Conservation (phyloP, 2,113 vertebrate species). For the Anas platyrhynchos region DNA sequence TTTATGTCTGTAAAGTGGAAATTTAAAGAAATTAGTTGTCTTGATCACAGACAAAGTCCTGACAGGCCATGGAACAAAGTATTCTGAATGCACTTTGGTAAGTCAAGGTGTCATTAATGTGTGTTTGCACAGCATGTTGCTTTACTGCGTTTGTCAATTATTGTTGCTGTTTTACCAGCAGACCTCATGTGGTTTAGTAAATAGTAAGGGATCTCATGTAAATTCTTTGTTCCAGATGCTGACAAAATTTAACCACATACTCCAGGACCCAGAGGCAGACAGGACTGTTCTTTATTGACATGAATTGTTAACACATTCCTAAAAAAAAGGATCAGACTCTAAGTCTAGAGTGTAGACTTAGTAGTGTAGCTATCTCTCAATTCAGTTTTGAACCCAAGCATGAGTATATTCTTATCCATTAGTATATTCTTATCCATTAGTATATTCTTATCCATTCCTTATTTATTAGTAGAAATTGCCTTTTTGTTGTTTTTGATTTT, state of each 20-base stretch:
- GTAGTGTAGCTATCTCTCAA: not conserved
- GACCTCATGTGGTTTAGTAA: not conserved
- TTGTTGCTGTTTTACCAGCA: not conserved
- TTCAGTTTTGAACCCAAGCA: not conserved
- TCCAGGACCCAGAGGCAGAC: not conserved
- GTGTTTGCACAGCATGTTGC: not conserved
- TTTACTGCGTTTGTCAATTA: not conserved
- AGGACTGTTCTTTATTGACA: no score
- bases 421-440: not conserved
- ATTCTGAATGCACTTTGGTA: not conserved
- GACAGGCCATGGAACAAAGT: not conserved
- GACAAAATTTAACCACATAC: not conserved
- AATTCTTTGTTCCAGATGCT: not conserved
- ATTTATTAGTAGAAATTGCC: not conserved
- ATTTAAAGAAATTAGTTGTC: not conserved
- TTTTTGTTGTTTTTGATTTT: not conserved
- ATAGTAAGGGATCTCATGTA: not conserved
- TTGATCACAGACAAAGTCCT: not conserved
- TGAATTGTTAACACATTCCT: no score
- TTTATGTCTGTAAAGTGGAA: not conserved
- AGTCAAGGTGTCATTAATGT: not conserved
- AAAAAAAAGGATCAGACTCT: not conserved
- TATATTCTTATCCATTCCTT: not conserved
- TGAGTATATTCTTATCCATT: not conserved
- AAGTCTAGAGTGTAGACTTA: not conserved